A percentile compares a stretch with the other conserved stretches of the same genome.
phyloP scores from a whole-genome alignment of 1,140 invertebrate genomes.

The Saccostrea echinata region DNA sequence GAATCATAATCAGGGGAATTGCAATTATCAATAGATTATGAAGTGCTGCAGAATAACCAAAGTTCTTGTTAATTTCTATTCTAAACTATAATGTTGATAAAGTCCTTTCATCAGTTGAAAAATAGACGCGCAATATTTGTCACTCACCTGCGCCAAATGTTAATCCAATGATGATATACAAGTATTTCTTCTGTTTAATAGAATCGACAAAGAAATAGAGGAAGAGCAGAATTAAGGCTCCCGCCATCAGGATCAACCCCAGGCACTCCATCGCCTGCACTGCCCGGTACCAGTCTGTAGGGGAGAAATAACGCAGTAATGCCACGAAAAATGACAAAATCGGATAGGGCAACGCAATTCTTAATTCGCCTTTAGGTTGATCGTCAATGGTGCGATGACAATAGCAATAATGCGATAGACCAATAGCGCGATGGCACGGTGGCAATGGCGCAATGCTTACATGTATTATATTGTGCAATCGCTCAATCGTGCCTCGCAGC shows the following conservation, averaged over 20 bases:
- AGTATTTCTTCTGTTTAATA: conserved; percentile 57
- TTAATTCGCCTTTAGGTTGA: background rate
- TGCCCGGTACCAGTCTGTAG: conserved; percentile 64
- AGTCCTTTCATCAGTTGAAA: too few relatives aligned
- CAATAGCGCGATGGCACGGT: too few relatives aligned
- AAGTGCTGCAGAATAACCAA: too few relatives aligned
- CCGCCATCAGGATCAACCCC: conserved; percentile 56
- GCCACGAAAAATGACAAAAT: background rate
- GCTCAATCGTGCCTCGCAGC: too few relatives aligned
- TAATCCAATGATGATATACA: conserved; percentile 54
- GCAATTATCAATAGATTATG: too few relatives aligned
- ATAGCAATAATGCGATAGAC: too few relatives aligned
- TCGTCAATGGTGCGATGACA: background rate
- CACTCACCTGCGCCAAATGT: conserved; percentile 62
- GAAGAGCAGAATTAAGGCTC: conserved; percentile 54
- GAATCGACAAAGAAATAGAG: conserved; percentile 63
- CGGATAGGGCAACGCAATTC: background rate
- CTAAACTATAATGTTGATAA: too few relatives aligned
- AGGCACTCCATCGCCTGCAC: conserved; percentile 67
- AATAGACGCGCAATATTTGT: background rate
- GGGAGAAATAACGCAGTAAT: background rate
- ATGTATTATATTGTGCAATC: too few relatives aligned
- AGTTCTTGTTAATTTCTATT: too few relatives aligned
- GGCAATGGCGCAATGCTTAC: too few relatives aligned
- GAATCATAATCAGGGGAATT: too few relatives aligned